Conservation (phyloP, 2,113 vertebrate species). For the Scartelaos histophorus region DNA sequence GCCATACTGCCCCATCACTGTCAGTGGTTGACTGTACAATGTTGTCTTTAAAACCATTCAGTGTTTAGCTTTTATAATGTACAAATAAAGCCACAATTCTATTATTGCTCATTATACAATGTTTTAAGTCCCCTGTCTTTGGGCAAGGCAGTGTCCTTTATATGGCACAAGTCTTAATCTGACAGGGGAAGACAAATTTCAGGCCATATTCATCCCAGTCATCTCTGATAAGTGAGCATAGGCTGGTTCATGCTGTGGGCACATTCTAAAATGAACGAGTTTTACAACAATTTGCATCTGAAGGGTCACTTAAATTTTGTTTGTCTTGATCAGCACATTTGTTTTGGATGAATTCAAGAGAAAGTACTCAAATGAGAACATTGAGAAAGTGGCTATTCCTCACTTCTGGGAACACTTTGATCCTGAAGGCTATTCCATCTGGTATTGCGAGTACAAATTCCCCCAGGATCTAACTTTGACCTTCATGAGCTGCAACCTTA, state of each 20-base stretch:
- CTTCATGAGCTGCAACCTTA: constrained; percentile 98
- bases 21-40: too few species aligned
- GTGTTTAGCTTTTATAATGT: too few species aligned
- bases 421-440: constrained; percentile 88
- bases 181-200: constrained; percentile 57
- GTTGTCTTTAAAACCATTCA: too few species aligned
- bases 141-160: constrained; percentile 67
- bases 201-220: constrained; percentile 73
- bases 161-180: constrained; percentile 72
- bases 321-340: constrained; percentile 75
- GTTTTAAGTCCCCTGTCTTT: constrained; percentile 52
- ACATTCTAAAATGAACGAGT: constrained; percentile 21
- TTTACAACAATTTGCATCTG: background rate
- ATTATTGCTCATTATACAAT: background rate
- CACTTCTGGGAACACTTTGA: constrained; percentile 91
- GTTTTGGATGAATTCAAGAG: constrained; percentile 92
- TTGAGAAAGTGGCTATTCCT: constrained; percentile 84
- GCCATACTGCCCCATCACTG: too few species aligned
- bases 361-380: constrained; percentile 93
- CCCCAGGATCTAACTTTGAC: constrained; percentile 83
- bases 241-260: constrained; percentile 72
- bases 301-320: background rate
- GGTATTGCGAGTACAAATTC: constrained; percentile 86
- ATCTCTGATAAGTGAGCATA: constrained; percentile 62
- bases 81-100: too few species aligned